Base-by-base conservation (phyloP, 2,113 vertebrate genomes). In the Anolis sagrei region DNA sequence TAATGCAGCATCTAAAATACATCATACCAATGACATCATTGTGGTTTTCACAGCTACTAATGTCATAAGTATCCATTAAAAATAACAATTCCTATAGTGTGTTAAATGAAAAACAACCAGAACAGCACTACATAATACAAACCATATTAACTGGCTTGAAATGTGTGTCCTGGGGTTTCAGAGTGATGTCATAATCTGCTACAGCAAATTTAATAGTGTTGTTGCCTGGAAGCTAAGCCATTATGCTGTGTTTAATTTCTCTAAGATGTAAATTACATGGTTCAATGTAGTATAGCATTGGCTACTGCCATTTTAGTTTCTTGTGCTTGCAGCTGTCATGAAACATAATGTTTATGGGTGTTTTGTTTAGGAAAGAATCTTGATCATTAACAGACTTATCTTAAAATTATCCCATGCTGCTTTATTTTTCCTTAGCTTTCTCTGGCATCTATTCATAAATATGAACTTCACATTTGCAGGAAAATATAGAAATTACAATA, bases 121-220 rank as follows among this genome's bases (percentile, higher is more conserved):
- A 95, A 93, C 90, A 93, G 82, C 91, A 92, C 82, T 94, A 90
- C 81, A 92, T 89, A 92, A 93, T 95, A 92, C 79, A 92, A 93
- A 87, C 76, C 85, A 90, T 95, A 95, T 94, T 93, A 92, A 89
- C 86, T 86, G 80, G 81, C 81, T 89, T 93, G 90, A 92, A 95
- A 94, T 93, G 90, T 93, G 91, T 95, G 88, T 96, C 95, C 94
- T 94, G 94, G 91, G 94, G 93, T 95, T 96, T 95, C 92, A 93
- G 88, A 95, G n/a, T 97, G 95, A 97, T 97, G 96, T 96, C 95
- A 97, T 97, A 96, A 96, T 95, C 91, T 94, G 90, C 93, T 93
- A 89, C 90, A 94, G 87, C 85, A 96, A 95, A 94, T 95, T 95
- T 96, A 94, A 96, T 95, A 93, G 91, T 90, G 92, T 94, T 94